Evolutionary conservation across 2,797 vertebrate species (phyloP), one percentile per base, ranked within the genome.

Genomic region (Sarcoramphus papa): DNA sequence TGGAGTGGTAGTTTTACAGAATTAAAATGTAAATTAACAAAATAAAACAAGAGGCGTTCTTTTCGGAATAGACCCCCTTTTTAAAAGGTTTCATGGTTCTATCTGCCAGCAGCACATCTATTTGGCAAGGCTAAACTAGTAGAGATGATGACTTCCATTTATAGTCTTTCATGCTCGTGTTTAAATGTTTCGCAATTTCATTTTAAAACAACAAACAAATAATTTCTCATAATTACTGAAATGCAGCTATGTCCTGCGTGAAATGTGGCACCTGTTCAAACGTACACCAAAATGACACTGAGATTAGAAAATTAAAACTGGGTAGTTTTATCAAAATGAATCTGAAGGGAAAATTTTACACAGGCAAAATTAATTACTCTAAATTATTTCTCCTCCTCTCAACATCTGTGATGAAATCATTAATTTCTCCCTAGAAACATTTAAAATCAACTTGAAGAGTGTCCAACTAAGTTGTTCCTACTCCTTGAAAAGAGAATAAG

Each of bases 341-440:
- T 85, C 48, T 62, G 33, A 92, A 91, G 47, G 41, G 37, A 92
- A 87, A 92, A 78, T 54, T 95, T 89, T 68, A 92, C 15, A 43
- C 8, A 65, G 53, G 40, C 27, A 85, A 89, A 94, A 83, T 87
- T 60, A 88, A 70, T 81, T 77, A 50, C 15, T 47, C 16, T 45
- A 41, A 88, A 64, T 64, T 85, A 33, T 80, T 89, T 93, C 13
- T 95, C 70, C 48, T 74, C 28, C 77, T 91, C 87, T 65, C 65
- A 90, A 92, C 91, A 96, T 83, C 86, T 95, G 93, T 69, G 53
- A 77, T 94, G 20, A 89, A 95, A 95, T 91, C 72, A 92, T 69
- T 73, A 28, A 75, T 90, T 75, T 92, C 37, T 74, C 77, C 83
- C 72, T 75, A 56, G 72, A 92, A 93, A 95, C 54, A 78, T 43